phyloP scores from a whole-genome alignment of 1,140 invertebrate species.

The Kradibia gibbosae region DNA sequence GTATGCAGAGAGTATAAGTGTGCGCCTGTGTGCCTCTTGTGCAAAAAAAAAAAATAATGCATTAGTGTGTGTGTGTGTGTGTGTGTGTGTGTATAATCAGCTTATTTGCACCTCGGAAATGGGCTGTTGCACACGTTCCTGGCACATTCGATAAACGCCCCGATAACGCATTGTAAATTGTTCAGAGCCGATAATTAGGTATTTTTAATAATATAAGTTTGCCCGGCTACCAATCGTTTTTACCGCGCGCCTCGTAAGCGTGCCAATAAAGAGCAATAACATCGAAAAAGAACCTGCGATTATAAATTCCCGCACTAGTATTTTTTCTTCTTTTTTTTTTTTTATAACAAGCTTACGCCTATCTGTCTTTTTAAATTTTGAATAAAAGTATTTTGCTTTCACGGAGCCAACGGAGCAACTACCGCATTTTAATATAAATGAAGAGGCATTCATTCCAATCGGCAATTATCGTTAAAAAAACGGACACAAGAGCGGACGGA shows the following conservation, averaged over 20 bases:
- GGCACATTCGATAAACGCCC: neutral
- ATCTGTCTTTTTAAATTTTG: conserved; percentile 29
- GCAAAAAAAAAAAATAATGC: no score
- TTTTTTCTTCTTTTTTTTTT: no score
- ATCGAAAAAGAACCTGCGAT: neutral
- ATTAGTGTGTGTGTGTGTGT: no score
- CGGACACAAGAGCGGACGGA: neutral
- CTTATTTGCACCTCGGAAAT: conserved; percentile 49
- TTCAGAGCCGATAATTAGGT: no score
- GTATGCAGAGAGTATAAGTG: conserved; percentile 24
- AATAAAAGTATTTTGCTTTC: conserved; percentile 43
- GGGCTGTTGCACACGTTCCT: conserved; percentile 47
- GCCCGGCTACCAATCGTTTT: no score
- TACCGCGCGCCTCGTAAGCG: no score
- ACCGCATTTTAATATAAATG: conserved; percentile 38
- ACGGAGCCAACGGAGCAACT: conserved; percentile 2
- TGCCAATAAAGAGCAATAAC: conserved; percentile 2
- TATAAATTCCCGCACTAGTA: conserved; percentile 37
- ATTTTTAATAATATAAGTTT: no score
- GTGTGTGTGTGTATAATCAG: conserved; percentile 32
- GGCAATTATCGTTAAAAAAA: conserved; percentile 36
- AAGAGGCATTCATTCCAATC: conserved; percentile 47
- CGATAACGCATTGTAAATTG: no score
- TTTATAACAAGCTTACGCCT: conserved; percentile 19
- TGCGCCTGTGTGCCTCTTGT: neutral